These are phyloP conservation scores for Apteryx mantelli DNA, from an alignment of 2,113 vertebrate genomes.

Conservation along the genomic window DNA sequence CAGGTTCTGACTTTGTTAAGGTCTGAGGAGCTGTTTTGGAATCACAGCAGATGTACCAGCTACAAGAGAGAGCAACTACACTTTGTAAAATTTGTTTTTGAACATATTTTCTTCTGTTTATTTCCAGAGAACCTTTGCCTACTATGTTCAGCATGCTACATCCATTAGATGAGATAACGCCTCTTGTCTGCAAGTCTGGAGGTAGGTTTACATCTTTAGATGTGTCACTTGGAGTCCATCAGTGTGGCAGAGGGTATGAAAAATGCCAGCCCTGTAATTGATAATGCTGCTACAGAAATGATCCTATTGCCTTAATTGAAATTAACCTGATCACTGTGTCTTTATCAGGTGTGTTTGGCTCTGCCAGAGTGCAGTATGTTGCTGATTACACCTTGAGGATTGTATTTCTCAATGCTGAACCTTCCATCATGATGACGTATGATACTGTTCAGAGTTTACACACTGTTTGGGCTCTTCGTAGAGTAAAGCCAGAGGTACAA, in stretches of 20 bases:
- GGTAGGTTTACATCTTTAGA: conserved; percentile 75
- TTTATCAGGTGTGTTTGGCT: conserved; percentile 82
- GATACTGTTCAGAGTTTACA: conserved; percentile 89
- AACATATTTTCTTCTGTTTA: background rate
- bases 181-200: conserved; percentile 89
- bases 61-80: background rate
- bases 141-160: conserved; percentile 98
- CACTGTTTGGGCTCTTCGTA: conserved; percentile 90
- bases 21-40: background rate
- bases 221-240: background rate
- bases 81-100: background rate
- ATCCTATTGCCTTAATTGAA: background rate
- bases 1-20: background rate
- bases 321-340: background rate
- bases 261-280: background rate
- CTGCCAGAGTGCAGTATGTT: conserved; percentile 88
- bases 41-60: background rate
- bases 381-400: conserved; percentile 88
- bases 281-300: fast-evolving
- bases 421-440: conserved; percentile 93
- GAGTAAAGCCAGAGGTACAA: conserved; percentile 88
- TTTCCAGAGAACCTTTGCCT: conserved; percentile 89
- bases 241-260: background rate
- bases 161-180: conserved; percentile 94
- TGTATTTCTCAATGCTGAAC: conserved; percentile 86